Evolutionary conservation across 1,140 invertebrate genomes (phyloP), one percentile per base, ranked within the genome.

Genomic region (Andricus grossulariae): DNA sequence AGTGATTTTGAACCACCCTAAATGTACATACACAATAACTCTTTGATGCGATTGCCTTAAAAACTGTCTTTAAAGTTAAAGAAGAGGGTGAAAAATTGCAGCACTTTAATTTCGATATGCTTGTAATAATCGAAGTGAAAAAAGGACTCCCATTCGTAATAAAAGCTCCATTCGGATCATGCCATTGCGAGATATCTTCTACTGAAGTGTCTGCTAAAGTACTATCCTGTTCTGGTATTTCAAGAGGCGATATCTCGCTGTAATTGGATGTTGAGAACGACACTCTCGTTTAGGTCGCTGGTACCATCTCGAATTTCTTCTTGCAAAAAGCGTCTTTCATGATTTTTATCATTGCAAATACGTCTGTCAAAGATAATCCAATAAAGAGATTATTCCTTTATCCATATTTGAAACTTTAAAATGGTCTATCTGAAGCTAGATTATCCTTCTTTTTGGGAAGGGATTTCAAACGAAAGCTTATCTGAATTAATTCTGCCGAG

Each of bases 151-250:
- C 39, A 66, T 66, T 32, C n/a, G 57, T 66, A 66, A 66, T 66
- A 66, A 66, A 66, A 66, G 57, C 39, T 66, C 57, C 25, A 66
- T 66, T 66, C 60, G 6, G 25, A 66, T 66, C 32, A 66, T 66
- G 21, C 60, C 60, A 39, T 66, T 45, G 60, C 32, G 60, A 66
- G 60, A 66, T 66, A 66, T 66, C 60, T 45, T 32, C 25, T 16
- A 21, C 60, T 66, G n/a, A 66, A 66, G 60, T 45, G 60, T 66
- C 60, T 66, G 60, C 60, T 66, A 66, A 66, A 66, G 60, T 66
- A 66, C 60, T 66, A 66, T 45, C 60, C 60, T 66, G 60, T 32
- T 66, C 60, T 66, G 60, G 57, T 66, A 66, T 66, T 66, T 66
- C 57, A 66, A 66, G 57, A 66, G 57, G 57, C 57, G 57, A 66